A percentile compares a stretch with the other conserved stretches of the same genome.
phyloP scores from a whole-genome alignment of 2,113 vertebrate genomes.

The Heterocephalus glaber region DNA sequence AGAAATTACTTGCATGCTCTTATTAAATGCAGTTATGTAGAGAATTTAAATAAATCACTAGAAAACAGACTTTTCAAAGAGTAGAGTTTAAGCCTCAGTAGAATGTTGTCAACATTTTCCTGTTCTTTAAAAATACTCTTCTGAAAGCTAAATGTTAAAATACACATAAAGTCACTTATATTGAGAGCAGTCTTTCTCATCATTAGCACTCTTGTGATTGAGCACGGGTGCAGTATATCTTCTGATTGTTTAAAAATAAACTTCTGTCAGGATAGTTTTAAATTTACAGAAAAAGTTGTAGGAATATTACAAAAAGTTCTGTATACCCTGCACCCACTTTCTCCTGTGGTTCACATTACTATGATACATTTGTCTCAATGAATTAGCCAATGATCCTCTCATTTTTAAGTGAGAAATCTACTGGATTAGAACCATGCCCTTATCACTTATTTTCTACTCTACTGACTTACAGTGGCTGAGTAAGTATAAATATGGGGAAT shows the following conservation, averaged over 20 bases:
- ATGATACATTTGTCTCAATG: not conserved
- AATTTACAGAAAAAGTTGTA: not conserved
- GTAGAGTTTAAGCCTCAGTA: not conserved
- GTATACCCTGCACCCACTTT: not conserved
- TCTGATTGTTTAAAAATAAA: not conserved
- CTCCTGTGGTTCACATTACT: not conserved
- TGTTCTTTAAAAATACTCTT: not conserved
- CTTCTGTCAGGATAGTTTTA: not conserved
- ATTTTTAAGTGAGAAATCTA: not conserved
- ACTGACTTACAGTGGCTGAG: not conserved
- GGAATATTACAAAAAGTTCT: not conserved
- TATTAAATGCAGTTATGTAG: not conserved
- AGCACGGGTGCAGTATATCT: not conserved
- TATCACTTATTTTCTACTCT: not conserved
- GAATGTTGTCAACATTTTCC: not conserved
- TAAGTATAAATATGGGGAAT: not conserved
- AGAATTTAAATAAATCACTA: slow-evolving; percentile 18
- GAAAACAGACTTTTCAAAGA: not conserved
- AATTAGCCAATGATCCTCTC: not conserved
- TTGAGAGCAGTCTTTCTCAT: not conserved
- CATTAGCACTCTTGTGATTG: not conserved
- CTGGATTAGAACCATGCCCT: not conserved
- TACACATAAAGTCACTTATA: not conserved
- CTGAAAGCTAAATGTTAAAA: slow-evolving; percentile 19
- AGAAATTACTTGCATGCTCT: not conserved